phyloP scores from a whole-genome alignment of 2,113 vertebrate species.

The Anoura caudifer region DNA sequence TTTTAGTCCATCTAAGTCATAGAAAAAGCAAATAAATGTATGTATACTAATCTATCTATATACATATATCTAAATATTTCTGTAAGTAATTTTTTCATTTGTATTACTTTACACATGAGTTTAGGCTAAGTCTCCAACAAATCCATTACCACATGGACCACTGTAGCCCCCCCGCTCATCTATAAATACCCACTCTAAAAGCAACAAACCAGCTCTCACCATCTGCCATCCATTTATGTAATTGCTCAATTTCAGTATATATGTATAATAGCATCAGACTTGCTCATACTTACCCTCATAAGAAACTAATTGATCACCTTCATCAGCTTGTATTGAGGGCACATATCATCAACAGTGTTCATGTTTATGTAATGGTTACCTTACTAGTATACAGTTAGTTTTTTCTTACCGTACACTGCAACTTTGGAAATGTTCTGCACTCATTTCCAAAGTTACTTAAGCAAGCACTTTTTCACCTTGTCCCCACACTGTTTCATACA shows the following conservation, averaged over 20 bases:
- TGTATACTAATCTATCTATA: background rate
- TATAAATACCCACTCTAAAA: background rate
- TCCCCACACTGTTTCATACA: background rate
- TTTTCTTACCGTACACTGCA: background rate
- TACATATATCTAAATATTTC: background rate
- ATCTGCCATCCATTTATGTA: background rate
- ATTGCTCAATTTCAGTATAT: background rate
- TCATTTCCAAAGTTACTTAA: background rate
- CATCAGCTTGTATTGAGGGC: background rate
- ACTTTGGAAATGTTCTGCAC: background rate
- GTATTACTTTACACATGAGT: background rate
- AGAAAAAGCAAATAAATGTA: background rate
- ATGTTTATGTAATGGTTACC: background rate
- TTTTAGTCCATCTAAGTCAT: background rate
- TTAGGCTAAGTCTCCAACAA: background rate
- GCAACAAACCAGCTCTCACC: background rate
- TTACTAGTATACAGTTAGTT: background rate
- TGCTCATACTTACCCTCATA: background rate
- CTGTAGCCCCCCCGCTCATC: background rate
- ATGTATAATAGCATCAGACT: background rate
- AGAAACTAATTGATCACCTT: background rate
- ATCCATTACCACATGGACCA: background rate
- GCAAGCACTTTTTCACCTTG: background rate
- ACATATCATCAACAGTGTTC: background rate
- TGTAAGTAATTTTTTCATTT: background rate